These are phyloP conservation scores for Pelvicachromis taeniatus DNA, from an alignment of 2,113 vertebrate genomes.

Conservation along the genomic window DNA sequence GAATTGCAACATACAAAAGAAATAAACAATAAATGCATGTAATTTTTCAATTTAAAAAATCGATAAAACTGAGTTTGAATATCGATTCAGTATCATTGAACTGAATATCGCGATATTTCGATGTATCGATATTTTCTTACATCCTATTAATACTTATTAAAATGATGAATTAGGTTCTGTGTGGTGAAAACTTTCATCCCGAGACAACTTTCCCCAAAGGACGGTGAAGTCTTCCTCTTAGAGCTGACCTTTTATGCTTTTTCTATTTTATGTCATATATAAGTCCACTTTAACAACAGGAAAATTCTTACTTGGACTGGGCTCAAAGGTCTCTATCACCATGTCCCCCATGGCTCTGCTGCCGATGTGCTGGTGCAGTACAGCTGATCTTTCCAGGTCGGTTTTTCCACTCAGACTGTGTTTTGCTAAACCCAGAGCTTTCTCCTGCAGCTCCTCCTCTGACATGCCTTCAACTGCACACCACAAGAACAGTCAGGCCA, in stretches of 20 bases:
- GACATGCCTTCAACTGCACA: constrained; percentile 80
- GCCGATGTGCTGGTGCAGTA: constrained; percentile 94
- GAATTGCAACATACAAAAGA: no score
- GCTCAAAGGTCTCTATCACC: constrained; percentile 92
- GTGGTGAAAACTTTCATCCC: neutral
- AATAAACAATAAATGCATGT: no score
- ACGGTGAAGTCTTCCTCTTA: neutral
- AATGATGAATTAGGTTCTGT: neutral
- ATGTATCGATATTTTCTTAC: no score
- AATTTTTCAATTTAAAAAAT: no score
- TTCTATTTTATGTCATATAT: neutral
- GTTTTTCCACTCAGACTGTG: constrained; percentile 82
- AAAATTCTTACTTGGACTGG: constrained; percentile 71
- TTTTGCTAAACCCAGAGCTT: constrained; percentile 74
- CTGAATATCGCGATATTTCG: no score
- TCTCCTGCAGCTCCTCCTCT: constrained; percentile 81
- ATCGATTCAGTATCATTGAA: no score
- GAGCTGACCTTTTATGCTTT: neutral
- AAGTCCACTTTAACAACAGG: neutral
- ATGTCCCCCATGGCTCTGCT: constrained; percentile 93
- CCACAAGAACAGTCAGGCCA: neutral
- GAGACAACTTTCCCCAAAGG: neutral
- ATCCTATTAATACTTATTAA: neutral
- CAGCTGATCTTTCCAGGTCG: constrained; percentile 78
- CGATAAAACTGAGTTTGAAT: no score